A percentile compares a stretch with the other conserved stretches of the same genome.
Evolutionary conservation across 2,113 vertebrate species (phyloP).

Genomic region (Alethe castanea): DNA sequence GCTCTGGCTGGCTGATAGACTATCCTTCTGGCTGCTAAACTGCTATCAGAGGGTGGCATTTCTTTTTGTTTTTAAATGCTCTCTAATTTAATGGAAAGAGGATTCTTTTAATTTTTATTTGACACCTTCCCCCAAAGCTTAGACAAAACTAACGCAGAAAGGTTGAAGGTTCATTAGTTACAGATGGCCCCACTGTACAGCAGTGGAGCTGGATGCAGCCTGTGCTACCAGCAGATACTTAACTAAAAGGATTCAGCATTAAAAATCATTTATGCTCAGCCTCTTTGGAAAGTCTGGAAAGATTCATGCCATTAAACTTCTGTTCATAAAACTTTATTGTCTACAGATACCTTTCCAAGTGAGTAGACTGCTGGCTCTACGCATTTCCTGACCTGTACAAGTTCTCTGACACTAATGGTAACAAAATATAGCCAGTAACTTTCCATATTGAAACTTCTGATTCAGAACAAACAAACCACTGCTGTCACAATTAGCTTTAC

Average conservation of each 20-base stretch:
- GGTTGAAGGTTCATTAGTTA: neutral
- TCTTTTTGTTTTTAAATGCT: neutral
- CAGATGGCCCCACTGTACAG: neutral
- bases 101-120: neutral
- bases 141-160: neutral
- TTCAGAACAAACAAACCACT: neutral
- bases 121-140: neutral
- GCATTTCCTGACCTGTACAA: neutral
- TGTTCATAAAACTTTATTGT: constrained; percentile 41
- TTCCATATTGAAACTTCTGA: neutral
- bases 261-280: neutral
- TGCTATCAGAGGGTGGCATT: neutral
- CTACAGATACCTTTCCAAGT: constrained; percentile 11
- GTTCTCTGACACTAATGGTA: neutral
- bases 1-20: neutral
- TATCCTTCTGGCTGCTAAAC: neutral
- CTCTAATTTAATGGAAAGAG: neutral
- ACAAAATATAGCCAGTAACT: neutral
- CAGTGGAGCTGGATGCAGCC: neutral
- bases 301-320: neutral
- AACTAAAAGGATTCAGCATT: neutral
- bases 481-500: neutral
- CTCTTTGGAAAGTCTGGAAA: constrained; percentile 6
- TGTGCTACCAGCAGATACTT: neutral
- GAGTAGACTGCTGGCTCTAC: constrained; percentile 14